These are phyloP conservation scores for Cyanoramphus novaezelandiae DNA, from an alignment of 2,113 vertebrate genomes.

Conservation along the genomic window DNA sequence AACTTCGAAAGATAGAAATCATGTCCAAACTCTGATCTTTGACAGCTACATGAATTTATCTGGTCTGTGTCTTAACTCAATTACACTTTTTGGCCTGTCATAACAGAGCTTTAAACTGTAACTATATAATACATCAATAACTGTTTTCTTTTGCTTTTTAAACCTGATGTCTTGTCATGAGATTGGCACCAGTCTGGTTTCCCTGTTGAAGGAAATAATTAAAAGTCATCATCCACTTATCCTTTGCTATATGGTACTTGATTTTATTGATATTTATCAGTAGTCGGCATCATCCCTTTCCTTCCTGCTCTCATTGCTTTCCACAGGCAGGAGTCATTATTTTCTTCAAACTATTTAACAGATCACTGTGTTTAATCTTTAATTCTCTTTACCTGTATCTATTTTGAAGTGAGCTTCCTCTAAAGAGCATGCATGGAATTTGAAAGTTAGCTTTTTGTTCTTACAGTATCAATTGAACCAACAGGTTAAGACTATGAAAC, in stretches of 20 bases:
- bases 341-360: background rate
- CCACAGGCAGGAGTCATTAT: background rate
- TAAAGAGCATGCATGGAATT: background rate
- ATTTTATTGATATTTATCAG: background rate
- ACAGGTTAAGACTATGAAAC: background rate
- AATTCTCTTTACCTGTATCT: background rate
- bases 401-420: background rate
- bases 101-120: background rate
- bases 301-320: background rate
- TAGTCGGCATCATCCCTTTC: background rate
- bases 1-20: background rate
- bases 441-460: background rate
- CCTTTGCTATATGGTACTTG: background rate
- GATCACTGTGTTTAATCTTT: background rate
- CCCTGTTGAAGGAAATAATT: background rate
- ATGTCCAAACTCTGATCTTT: background rate
- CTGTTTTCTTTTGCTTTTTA: background rate
- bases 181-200: background rate
- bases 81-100: background rate
- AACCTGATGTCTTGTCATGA: background rate
- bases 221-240: background rate
- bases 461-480: background rate
- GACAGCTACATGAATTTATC: background rate
- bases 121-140: background rate
- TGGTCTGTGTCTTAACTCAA: background rate